Base-by-base conservation (phyloP, 37 sponge, comb jelly and placozoan genomes). In the Axinella damicornis region DNA sequence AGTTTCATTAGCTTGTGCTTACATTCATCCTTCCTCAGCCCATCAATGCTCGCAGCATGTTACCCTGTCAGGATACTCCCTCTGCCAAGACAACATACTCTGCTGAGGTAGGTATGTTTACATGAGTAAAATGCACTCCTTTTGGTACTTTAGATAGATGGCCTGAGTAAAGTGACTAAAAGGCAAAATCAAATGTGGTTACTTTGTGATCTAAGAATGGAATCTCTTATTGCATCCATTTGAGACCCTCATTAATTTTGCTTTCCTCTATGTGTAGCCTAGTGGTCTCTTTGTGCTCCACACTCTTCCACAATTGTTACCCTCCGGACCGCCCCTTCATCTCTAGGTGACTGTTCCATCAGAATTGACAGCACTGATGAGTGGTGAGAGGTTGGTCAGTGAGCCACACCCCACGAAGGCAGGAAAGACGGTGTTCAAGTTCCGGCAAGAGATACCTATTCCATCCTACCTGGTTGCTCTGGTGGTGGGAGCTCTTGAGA, bases 11-110 rank as follows among this genome's bases (percentile, higher is more conserved):
- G n/a, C n/a, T n/a, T n/a, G n/a, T n/a, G n/a, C 56, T 80, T 0
- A 63, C n/a, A n/a, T n/a, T n/a, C n/a, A n/a, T n/a, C n/a, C n/a
- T n/a, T n/a, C n/a, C n/a, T n/a, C n/a, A 97, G 91, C 89, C 98
- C 11, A 97, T 97, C 25, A 91, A 93, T 84, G 95, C 95, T 36
- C 84, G 95, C 53, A 85, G 87, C 41, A 77, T 97, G 86, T 53
- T 97, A 39, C 98, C 98, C 1, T 95, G 95, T 90, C 95, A 95
- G 79, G 98, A 97, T 84, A 89, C 95, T 27, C 98, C 98, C 0
- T 84, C 83, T 31, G 87, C 95, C 35, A 97, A 97, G 75, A 79
- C 78, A 15, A 83, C 89, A 9, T 97, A 93, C 82, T 76, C 89
- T 33, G 98, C 98, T 39, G 82, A 90, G 64, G 84, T 93, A 67